Evolutionary conservation across 2,888 invertebrate species (phyloP).

Genomic region (Trachelus stipa): DNA sequence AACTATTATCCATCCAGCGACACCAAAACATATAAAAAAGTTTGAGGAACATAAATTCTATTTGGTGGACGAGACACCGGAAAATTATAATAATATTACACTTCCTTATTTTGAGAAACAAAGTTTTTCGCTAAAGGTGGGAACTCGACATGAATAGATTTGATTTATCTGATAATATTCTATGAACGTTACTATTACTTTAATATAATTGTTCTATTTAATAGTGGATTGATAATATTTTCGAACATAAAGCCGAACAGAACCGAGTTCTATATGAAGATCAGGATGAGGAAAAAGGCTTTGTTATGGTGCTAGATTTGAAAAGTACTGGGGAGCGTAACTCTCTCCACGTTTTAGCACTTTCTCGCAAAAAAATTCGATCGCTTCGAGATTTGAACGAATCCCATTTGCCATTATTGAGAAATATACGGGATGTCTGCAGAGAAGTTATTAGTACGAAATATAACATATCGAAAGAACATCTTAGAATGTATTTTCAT

Average conservation of each 20-base stretch:
- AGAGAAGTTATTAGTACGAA: conserved; percentile 80
- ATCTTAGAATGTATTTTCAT: conserved; percentile 88
- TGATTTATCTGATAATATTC: conserved; percentile 8
- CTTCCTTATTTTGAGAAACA: conserved; percentile 79
- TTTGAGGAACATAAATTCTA: conserved; percentile 81
- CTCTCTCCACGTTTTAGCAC: conserved; percentile 86
- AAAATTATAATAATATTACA: conserved; percentile 83
- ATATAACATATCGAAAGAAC: conserved; percentile 76
- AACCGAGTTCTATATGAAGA: conserved; percentile 91
- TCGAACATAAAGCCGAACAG: conserved; percentile 90
- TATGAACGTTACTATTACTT: background rate
- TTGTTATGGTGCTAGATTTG: conserved; percentile 90
- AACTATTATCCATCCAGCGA: conserved; percentile 93
- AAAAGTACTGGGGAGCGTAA: conserved; percentile 93
- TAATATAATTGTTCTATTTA: background rate
- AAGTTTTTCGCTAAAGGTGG: conserved; percentile 84
- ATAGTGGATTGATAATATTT: conserved; percentile 97
- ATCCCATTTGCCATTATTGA: conserved; percentile 83
- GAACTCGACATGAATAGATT: conserved; percentile 23
- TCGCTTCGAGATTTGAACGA: conserved; percentile 86
- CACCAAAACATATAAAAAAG: conserved; percentile 90
- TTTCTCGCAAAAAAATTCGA: conserved; percentile 80
- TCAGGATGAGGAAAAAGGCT: conserved; percentile 81
- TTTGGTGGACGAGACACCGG: conserved; percentile 86
- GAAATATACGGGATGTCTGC: conserved; percentile 82